Evolutionary conservation across 2,113 vertebrate species (phyloP).

Genomic region (Myrmecophaga tridactyla): DNA sequence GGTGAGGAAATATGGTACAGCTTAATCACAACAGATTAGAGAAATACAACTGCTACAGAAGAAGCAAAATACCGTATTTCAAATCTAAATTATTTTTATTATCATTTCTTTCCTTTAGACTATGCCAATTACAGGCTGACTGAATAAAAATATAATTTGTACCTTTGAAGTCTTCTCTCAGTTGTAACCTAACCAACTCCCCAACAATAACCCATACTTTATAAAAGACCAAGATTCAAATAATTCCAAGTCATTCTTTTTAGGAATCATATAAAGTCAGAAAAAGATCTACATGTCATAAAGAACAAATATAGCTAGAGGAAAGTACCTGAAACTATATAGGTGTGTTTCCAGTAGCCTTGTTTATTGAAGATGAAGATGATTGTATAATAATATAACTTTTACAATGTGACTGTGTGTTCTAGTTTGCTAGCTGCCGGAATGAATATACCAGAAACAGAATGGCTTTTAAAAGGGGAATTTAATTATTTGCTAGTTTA

Average conservation of each 20-base stretch:
- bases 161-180: too few relatives aligned
- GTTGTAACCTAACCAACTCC: too few relatives aligned
- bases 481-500: too few relatives aligned
- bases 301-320: background rate
- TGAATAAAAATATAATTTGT: background rate
- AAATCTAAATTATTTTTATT: background rate
- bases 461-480: too few relatives aligned
- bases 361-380: too few relatives aligned
- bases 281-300: background rate
- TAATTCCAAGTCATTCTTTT: background rate
- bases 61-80: background rate
- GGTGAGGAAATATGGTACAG: background rate
- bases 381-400: too few relatives aligned
- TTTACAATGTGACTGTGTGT: too few relatives aligned
- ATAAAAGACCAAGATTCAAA: background rate
- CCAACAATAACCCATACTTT: background rate
- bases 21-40: background rate
- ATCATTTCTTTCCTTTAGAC: background rate
- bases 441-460: too few relatives aligned
- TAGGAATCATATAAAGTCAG: background rate
- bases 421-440: too few relatives aligned
- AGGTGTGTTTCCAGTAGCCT: too few relatives aligned
- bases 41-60: background rate
- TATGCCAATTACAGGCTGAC: background rate
- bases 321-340: too few relatives aligned